phyloP scores from a whole-genome alignment of 1,140 invertebrate genomes.

The Leptinotarsa defecta region DNA sequence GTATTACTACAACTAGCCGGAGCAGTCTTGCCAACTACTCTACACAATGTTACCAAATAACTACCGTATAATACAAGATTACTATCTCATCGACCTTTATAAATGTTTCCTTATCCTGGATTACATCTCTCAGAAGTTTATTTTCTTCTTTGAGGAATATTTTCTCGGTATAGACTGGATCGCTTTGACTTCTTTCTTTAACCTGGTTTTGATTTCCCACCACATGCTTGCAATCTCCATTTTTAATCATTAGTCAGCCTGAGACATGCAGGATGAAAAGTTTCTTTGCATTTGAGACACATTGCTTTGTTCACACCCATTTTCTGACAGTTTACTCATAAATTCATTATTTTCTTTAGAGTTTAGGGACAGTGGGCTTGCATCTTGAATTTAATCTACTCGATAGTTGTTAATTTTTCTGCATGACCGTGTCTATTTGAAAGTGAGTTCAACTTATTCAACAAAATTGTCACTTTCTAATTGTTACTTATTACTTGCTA shows the following conservation, averaged over 20 bases:
- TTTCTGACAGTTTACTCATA: neutral
- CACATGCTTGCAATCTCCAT: neutral
- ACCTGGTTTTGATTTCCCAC: neutral
- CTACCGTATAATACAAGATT: no score
- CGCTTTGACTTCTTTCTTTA: neutral
- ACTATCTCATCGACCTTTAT: neutral
- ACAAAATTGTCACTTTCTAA: no score
- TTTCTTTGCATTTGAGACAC: neutral
- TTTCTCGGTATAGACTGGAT: neutral
- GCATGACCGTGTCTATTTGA: no score
- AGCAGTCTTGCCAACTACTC: no score
- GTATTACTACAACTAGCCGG: no score
- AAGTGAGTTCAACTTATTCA: no score
- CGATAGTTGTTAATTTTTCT: no score
- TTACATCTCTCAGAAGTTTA: neutral
- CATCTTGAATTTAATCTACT: no score
- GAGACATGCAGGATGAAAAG: constrained; percentile 8
- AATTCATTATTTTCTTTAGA: no score
- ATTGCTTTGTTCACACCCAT: neutral
- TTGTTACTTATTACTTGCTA: no score
- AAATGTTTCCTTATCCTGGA: constrained; percentile 3
- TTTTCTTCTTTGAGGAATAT: neutral
- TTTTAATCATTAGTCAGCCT: neutral
- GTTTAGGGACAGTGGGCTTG: no score
- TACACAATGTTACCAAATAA: no score